Base-by-base conservation (phyloP, 2,113 vertebrate genomes). In the Pluvianellus socialis region DNA sequence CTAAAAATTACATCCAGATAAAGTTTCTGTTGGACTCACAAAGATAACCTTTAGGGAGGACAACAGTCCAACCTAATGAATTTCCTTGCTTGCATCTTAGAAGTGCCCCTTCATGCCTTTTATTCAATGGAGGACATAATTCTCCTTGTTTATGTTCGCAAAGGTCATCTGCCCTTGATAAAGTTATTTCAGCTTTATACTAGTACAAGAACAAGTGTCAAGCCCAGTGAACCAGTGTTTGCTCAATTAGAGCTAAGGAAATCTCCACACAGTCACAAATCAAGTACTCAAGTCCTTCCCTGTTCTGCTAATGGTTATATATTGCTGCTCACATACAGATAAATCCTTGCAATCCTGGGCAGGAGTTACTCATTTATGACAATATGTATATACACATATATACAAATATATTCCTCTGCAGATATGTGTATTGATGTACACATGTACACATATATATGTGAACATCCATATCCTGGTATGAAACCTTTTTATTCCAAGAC, bases 161-260 rank as follows among this genome's bases (percentile, higher is more conserved):
- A 63, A 86, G 83, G 79, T 91, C 76, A 74, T 91, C 42, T 96
- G 65, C 42, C 76, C 72, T 94, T 94, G 76, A 56, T 65, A 90
- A 75, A 96, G 70, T 86, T 94, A 81, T 91, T 94, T 90, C 80
- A 86, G 91, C 91, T 92, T 89, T 91, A 89, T 81, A 75, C 76
- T 53, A 89, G 83, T 79, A 61, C 73, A 88, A 81, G 83, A 95
- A n/a, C 91, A 94, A 89, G 49, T 84, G 83, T 95, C 91, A 94
- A 84, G 76, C 66, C 80, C 66, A 91, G 83, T 91, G 95, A 95
- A 96, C 92, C 88, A 91, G 35, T 65, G 65, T 89, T 94, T 92
- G 86, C 80, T 92, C 86, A 93, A 75, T 93, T 95, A 95, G 55
- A 94, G 83, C 59, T 76, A 86, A 81, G 83, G 42, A 92, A 95